Evolutionary conservation across 2,888 invertebrate genomes (phyloP).

Genomic region (Diploptera punctata): DNA sequence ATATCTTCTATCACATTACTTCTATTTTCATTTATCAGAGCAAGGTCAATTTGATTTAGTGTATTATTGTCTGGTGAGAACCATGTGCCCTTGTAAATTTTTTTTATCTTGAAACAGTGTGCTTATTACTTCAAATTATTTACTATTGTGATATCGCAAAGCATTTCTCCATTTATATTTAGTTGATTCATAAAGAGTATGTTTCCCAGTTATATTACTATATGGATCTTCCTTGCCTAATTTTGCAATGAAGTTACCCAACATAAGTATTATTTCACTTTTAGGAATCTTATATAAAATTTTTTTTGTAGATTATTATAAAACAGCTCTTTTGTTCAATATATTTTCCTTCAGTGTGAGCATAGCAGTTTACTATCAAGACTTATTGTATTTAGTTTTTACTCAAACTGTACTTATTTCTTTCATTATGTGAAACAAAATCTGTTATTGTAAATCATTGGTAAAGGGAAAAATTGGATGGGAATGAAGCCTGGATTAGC

Average conservation of each 20-base stretch:
- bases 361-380: neutral
- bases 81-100: neutral
- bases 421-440: neutral
- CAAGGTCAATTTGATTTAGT: neutral
- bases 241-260: neutral
- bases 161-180: neutral
- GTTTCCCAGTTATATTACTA: neutral
- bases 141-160: neutral
- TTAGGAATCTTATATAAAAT: neutral
- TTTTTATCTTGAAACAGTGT: slow-evolving; percentile 10
- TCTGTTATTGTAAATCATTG: neutral
- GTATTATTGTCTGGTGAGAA: neutral
- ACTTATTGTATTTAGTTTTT: too few relatives aligned
- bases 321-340: neutral
- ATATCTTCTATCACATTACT: neutral
- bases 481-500: too few relatives aligned
- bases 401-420: neutral
- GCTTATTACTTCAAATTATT: neutral
- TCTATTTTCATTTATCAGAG: neutral
- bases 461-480: too few relatives aligned
- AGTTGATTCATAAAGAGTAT: neutral
- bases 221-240: neutral
- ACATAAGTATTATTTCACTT: neutral
- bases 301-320: neutral
- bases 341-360: neutral